Percentiles rank a stretch among this genome's conserved stretches.
Evolutionary conservation across 2,888 invertebrate species (phyloP).

Genomic region (Drosophila atroscutellata): DNA sequence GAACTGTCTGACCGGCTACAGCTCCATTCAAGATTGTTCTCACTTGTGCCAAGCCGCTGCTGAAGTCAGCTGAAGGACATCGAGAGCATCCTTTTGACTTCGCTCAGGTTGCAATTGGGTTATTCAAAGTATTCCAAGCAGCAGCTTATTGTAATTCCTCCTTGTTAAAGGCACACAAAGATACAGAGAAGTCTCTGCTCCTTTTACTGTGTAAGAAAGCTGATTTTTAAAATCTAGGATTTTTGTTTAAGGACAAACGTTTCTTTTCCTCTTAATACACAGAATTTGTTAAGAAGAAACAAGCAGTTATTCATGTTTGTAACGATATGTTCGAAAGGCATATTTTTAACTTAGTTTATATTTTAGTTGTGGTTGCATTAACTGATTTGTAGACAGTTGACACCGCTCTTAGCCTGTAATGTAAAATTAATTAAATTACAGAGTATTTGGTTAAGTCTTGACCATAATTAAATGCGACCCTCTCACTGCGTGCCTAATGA

Average conservation of each 20-base stretch:
- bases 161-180: conserved; percentile 21
- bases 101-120: conserved; percentile 47
- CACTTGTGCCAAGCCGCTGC: conserved; percentile 45
- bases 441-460: conserved; percentile 5
- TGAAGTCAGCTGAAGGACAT: conserved; percentile 52
- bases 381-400: background rate
- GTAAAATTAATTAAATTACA: conserved; percentile 34
- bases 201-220: background rate
- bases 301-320: background rate
- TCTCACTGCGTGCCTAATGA: conserved; percentile 48
- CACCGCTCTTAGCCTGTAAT: background rate
- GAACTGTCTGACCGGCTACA: conserved; percentile 26
- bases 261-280: background rate
- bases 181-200: background rate
- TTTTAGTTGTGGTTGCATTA: background rate
- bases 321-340: background rate
- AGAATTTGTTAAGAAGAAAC: background rate
- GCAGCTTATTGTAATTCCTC: conserved; percentile 53
- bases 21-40: conserved; percentile 57
- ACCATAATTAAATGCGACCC: conserved; percentile 55
- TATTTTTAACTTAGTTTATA: background rate
- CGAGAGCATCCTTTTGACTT: conserved; percentile 49
- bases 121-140: conserved; percentile 62
- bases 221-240: background rate
- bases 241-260: background rate